Evolutionary conservation across 2,113 vertebrate genomes (phyloP).

Genomic region (Gallinago media): DNA sequence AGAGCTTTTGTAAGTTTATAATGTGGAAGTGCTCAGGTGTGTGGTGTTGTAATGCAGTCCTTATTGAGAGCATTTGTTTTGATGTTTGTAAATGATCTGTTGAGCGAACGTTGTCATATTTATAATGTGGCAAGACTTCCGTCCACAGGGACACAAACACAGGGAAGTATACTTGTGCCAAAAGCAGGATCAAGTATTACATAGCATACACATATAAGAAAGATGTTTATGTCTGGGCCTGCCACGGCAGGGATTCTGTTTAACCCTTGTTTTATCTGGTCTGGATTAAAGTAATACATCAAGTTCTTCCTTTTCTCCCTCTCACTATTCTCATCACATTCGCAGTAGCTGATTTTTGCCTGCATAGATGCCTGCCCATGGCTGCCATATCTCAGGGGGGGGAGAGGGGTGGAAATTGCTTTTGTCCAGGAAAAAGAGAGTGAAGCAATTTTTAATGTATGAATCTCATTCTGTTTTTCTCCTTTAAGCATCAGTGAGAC

Average conservation of each 20-base stretch:
- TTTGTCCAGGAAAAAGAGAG: not conserved
- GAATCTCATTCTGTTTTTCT: not conserved
- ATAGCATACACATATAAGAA: not conserved
- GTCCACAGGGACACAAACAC: not conserved
- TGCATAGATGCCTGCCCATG: not conserved
- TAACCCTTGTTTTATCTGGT: not conserved
- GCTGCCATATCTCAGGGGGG: accelerated
- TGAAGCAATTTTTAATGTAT: not conserved
- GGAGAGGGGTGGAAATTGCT: accelerated
- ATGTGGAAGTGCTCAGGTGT: not conserved
- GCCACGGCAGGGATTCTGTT: not conserved
- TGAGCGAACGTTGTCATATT: not conserved
- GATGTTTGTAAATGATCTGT: not conserved
- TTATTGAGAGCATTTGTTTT: not conserved
- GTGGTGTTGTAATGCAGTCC: not conserved
- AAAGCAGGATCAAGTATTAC: not conserved
- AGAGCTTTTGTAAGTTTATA: not conserved
- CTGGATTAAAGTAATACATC: not conserved
- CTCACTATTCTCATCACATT: not conserved
- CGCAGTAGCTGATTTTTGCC: not conserved
- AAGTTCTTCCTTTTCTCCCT: not conserved
- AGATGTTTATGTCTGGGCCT: not conserved
- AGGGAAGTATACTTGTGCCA: not conserved
- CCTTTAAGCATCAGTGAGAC: not conserved
- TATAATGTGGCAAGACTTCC: not conserved